These are phyloP conservation scores for Taeniopygia guttata DNA, from an alignment of 2,797 vertebrate genomes.

Conservation along the genomic window DNA sequence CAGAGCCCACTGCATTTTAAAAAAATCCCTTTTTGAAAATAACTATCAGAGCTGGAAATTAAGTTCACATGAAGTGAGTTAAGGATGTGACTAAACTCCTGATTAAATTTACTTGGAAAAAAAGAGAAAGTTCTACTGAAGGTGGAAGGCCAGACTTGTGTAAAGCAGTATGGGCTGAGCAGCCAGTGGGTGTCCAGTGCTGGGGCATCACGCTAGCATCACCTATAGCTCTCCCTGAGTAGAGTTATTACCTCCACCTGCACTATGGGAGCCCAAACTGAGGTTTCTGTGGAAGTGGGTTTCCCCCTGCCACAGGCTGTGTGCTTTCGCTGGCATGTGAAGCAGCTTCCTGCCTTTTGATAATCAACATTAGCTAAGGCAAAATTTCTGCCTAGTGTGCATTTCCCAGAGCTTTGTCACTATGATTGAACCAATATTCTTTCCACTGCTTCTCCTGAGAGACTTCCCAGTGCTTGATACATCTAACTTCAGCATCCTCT, in stretches of 20 bases:
- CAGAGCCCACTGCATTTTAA: not conserved
- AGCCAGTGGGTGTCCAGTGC: accelerated
- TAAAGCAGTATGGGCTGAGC: not conserved
- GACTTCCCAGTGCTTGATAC: not conserved
- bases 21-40: conserved; percentile 21
- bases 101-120: conserved; percentile 85
- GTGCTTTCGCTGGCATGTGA: not conserved
- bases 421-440: conserved; percentile 15
- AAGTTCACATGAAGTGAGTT: conserved; percentile 86
- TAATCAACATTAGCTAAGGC: not conserved
- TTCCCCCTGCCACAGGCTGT: not conserved
- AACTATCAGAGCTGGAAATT: conserved; percentile 79
- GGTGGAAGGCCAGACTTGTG: not conserved
- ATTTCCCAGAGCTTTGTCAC: not conserved
- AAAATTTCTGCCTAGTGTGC: not conserved
- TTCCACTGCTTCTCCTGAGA: conserved; percentile 36
- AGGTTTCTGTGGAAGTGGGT: not conserved
- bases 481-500: conserved; percentile 33
- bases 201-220: accelerated
- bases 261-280: not conserved
- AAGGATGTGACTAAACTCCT: conserved; percentile 82
- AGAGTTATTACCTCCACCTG: not conserved
- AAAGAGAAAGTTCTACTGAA: not conserved
- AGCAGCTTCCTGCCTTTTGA: not conserved
- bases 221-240: not conserved